A percentile compares a stretch with the other conserved stretches of the same genome.
These are phyloP conservation scores for Dendrolimus kikuchii DNA, from an alignment of 1,140 invertebrate species.

Conservation along the genomic window DNA sequence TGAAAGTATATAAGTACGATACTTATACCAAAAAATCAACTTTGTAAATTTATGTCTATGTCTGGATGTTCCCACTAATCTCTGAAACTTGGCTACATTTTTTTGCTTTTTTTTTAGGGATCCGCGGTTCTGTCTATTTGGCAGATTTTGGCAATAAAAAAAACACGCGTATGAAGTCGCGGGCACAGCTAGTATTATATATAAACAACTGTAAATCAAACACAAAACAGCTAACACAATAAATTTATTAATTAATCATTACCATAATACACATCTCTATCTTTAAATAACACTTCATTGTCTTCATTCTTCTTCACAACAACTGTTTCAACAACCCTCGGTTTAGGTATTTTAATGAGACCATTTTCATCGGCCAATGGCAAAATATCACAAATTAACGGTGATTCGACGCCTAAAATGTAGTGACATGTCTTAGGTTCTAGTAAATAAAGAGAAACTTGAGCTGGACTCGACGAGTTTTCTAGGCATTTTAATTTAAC, in stretches of 20 bases:
- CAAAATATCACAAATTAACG: conserved; percentile 89
- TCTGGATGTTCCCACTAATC: too few relatives aligned
- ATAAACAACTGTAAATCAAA: too few relatives aligned
- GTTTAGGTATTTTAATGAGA: conserved; percentile 54
- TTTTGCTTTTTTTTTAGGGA: too few relatives aligned
- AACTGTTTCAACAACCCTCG: conserved; percentile 9
- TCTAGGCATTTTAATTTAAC: conserved; percentile 88
- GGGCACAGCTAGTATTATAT: too few relatives aligned
- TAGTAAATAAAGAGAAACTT: conserved; percentile 89
- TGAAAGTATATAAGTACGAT: too few relatives aligned
- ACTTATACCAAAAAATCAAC: too few relatives aligned
- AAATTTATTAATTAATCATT: conserved; percentile 16
- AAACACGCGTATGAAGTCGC: too few relatives aligned
- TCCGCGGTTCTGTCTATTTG: too few relatives aligned
- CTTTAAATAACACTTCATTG: background rate
- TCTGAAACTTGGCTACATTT: too few relatives aligned
- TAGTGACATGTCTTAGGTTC: conserved; percentile 95
- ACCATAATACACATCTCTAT: conserved; percentile 11
- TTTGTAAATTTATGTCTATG: too few relatives aligned
- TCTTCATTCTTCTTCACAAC: conserved; percentile 10
- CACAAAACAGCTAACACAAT: conserved; percentile 3
- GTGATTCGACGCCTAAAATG: conserved; percentile 91
- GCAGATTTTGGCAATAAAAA: too few relatives aligned
- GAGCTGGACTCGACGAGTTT: conserved; percentile 77
- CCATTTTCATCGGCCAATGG: conserved; percentile 82